Evolutionary conservation across 2,797 vertebrate species (phyloP), one percentile per base, ranked within the genome.

Genomic region (Mormyrus proboscirostris): DNA sequence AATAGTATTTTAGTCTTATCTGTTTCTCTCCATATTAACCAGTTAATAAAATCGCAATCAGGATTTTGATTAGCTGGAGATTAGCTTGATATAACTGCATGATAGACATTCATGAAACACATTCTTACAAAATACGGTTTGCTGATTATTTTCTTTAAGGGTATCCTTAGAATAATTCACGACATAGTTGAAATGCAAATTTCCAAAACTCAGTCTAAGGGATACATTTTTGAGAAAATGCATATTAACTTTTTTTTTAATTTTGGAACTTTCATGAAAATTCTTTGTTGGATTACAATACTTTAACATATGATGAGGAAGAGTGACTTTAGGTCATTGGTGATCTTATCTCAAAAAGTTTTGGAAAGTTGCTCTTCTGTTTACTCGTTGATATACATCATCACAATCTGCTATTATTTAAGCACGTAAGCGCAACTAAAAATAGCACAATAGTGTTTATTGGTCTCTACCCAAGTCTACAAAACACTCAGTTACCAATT

Each of bases 401-500:
- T 53, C 14, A 51, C 25, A 41, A 57, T 87, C 16, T 57, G 8
- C 25, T 55, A 7, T 86, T 38, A 86, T 29, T 55, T 33, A 59
- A 38, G 50, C 50, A 55, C 2, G 10, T 86, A 25, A 55, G 44
- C 47, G 6, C 9, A 12, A 55, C 22, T 73, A 29, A 16, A 22
- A n/a, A 84, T 51, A 84, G 51, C n/a, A 83, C 55, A 38, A 84
- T 16, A 86, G 49, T 29, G 49, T 86, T 47, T 55, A 47, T 25
- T 86, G 38, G 57, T 73, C 47, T 87, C 55, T 29, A n/a, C 55
- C 38, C 44, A 55, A 47, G 62, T 73, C 62, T 73, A n/a, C 19
- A 62, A 59, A 84, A 59, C 9, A 59, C 88, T 19, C 88, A 44
- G n/a, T n/a, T 51, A 83, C 53, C 19, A 89, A 49, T 89, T 88